Base-by-base conservation (phyloP, 1,140 invertebrate species). In the Prorops nasuta region DNA sequence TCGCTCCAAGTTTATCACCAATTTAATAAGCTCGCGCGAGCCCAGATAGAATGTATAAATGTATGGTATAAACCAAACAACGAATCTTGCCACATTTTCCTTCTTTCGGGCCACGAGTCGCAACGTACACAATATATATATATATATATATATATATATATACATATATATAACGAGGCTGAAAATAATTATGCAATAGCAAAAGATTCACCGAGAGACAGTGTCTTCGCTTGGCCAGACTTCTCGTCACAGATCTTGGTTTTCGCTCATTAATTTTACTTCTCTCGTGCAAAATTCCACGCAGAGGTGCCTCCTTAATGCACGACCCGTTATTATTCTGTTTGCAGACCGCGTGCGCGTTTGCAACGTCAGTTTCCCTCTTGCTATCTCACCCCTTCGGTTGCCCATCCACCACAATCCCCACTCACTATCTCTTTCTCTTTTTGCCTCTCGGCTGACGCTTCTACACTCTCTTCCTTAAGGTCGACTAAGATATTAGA, bases 141-240 rank as follows among this genome's bases (percentile, higher is more conserved):
- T n/a, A n/a, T n/a, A n/a, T n/a, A n/a, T n/a, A n/a, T n/a, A n/a
- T n/a, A n/a, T n/a, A n/a, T n/a, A n/a, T n/a, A n/a, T n/a, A n/a
- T n/a, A n/a, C n/a, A n/a, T n/a, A n/a, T 19, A 42, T 49, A 39
- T 49, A 54, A 54, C 45, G 51, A 54, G 51, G 46, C 24, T 45
- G 38, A 54, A 54, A 54, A 54, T 54, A 48, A 54, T 54, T 54
- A 54, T 49, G 46, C 51, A 22, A 37, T 10, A 28, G 4, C 24
- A 28, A 6, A 4, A 4, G 24, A 28, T 10, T 6, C 4, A 6
- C 24, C 24, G 24, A 10, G 24, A 4, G 24, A 28, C 24, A n/a
- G n/a, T n/a, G n/a, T 28, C 41, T 32, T 44, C 41, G 38, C 41
- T 24, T 17, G 17, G 6, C 10, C 17, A 19, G 14, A 28, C 24